Evolutionary conservation across 2,797 vertebrate genomes (phyloP).

Genomic region (Todus mexicanus): DNA sequence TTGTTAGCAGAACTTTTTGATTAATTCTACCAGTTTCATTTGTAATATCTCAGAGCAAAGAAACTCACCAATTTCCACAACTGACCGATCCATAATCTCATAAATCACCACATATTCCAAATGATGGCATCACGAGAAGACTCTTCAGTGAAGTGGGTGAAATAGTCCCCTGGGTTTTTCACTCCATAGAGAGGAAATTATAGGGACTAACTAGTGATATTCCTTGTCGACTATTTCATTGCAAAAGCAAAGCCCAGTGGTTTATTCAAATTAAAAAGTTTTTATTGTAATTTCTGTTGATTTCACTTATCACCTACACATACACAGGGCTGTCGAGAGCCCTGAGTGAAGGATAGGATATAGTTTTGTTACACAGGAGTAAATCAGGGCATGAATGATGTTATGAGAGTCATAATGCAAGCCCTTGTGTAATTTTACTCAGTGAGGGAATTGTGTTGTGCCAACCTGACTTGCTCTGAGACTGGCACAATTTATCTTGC

Average conservation of each 20-base stretch:
- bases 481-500: neutral
- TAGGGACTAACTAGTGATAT: neutral
- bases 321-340: neutral
- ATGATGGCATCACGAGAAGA: neutral
- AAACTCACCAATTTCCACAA: neutral
- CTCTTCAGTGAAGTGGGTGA: neutral
- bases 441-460: neutral
- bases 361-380: neutral
- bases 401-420: neutral
- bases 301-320: neutral
- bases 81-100: neutral
- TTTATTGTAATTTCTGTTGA: neutral
- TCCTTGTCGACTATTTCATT: neutral
- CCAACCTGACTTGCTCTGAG: neutral
- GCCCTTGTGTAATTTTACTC: neutral
- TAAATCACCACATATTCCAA: neutral
- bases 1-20: neutral
- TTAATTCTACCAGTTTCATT: neutral
- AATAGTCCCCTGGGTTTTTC: neutral
- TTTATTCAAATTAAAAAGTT: neutral
- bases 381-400: neutral
- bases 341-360: neutral
- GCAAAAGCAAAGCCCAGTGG: neutral
- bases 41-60: neutral
- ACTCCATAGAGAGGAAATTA: neutral